These are phyloP conservation scores for Pseudomyrmex flavicornis DNA, from an alignment of 1,140 invertebrate genomes.

Conservation along the genomic window DNA sequence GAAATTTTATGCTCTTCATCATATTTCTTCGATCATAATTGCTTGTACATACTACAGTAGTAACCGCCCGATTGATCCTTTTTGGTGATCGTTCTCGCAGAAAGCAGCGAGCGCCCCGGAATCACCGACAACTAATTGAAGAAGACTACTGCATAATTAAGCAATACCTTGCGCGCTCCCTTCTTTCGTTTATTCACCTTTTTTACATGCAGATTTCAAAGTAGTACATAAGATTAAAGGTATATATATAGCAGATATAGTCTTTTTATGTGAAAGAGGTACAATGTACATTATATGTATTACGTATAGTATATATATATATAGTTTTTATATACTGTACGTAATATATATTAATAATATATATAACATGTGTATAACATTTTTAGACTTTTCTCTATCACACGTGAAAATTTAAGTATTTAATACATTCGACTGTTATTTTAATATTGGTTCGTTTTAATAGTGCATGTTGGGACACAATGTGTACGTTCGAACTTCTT, in stretches of 20 bases:
- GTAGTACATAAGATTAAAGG: slow-evolving; percentile 29
- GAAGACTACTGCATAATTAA: slow-evolving; percentile 27
- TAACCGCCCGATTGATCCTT: no score
- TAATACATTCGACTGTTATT: no score
- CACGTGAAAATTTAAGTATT: no score
- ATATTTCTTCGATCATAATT: slow-evolving; percentile 43
- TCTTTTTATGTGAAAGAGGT: neutral
- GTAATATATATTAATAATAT: no score
- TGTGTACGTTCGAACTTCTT: no score
- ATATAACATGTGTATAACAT: no score
- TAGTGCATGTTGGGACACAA: no score
- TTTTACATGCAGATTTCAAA: slow-evolving; percentile 28
- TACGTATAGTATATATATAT: slow-evolving; percentile 8
- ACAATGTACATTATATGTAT: neutral
- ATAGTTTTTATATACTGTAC: slow-evolving; percentile 10
- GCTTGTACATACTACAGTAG: slow-evolving; percentile 8
- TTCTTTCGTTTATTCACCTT: slow-evolving; percentile 1
- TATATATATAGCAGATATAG: slow-evolving; percentile 28
- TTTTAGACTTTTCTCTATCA: no score
- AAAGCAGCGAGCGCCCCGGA: no score
- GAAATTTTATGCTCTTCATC: slow-evolving; percentile 33
- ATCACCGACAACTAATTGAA: no score
- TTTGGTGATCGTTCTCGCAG: no score
- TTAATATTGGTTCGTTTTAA: no score
- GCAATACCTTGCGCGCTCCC: neutral